Evolutionary conservation across 2,113 vertebrate species (phyloP).

Genomic region (Toxostoma redivivum): DNA sequence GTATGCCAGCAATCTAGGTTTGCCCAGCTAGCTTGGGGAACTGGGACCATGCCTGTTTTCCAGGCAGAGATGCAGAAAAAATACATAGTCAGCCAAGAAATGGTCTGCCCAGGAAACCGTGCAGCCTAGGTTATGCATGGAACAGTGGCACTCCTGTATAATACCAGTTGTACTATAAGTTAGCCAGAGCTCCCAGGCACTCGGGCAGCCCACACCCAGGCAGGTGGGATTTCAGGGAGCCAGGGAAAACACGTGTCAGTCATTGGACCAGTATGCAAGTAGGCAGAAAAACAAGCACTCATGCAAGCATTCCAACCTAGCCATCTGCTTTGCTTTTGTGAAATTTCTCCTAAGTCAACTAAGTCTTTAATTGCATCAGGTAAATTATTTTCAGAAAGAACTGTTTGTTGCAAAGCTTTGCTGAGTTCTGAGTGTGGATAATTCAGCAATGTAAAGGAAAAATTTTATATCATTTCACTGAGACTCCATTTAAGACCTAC

Average conservation of each 20-base stretch:
- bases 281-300: not conserved
- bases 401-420: not conserved
- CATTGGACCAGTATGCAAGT: not conserved
- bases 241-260: not conserved
- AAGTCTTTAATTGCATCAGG: not conserved
- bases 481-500: not conserved
- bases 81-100: not conserved
- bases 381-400: not conserved
- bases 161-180: not conserved
- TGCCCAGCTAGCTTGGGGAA: not conserved
- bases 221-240: slow-evolving; percentile 8
- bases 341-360: not conserved
- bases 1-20: not conserved
- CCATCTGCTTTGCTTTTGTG: not conserved
- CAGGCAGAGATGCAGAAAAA: not conserved
- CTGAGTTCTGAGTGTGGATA: not conserved
- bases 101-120: fast-evolving
- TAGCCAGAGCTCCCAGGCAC: slow-evolving; percentile 8
- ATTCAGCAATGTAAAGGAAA: not conserved
- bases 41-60: not conserved
- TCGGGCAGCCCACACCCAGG: not conserved
- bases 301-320: not conserved
- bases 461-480: not conserved
- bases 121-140: not conserved
- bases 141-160: not conserved